Conservation (phyloP, 2,888 invertebrate species). For the Malachius bipustulatus region DNA sequence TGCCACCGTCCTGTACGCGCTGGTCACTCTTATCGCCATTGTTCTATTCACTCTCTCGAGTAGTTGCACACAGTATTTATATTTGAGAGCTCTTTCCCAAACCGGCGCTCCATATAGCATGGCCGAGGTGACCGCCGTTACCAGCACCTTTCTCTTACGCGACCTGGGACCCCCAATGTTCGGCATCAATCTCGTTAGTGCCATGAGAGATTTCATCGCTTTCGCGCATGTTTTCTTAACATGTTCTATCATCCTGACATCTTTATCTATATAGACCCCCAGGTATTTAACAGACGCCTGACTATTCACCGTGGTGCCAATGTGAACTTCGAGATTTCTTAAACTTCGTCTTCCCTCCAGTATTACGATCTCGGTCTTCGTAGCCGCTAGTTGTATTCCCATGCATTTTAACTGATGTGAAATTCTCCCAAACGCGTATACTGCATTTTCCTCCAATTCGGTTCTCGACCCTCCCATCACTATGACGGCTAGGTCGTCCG, state of each 20-base stretch:
- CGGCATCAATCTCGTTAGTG: no score
- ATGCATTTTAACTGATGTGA: neutral
- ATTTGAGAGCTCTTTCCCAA: constrained; percentile 5
- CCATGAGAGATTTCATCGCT: constrained; percentile 1
- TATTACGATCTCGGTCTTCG: no score
- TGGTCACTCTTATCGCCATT: constrained; percentile 1
- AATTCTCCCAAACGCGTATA: neutral
- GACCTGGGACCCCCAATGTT: no score
- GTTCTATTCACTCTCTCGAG: constrained; percentile 5
- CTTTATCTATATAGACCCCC: constrained; percentile 8
- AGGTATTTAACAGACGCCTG: constrained; percentile 9
- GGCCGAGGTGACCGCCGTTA: neutral
- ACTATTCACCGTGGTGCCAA: neutral
- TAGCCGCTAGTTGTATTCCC: no score
- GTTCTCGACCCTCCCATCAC: neutral
- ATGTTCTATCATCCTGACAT: constrained; percentile 4
- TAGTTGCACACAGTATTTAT: neutral
- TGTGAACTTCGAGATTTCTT: neutral
- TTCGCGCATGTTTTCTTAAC: constrained; percentile 6
- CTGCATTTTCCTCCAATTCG: neutral
- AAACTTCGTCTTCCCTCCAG: constrained; percentile 2
- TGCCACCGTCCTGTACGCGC: constrained; percentile 5
- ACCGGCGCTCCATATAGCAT: constrained; percentile 7
- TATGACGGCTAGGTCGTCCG: constrained; percentile 6
- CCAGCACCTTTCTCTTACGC: neutral